Conservation (phyloP, 2,888 invertebrate species). For the Endomychus coccineus region DNA sequence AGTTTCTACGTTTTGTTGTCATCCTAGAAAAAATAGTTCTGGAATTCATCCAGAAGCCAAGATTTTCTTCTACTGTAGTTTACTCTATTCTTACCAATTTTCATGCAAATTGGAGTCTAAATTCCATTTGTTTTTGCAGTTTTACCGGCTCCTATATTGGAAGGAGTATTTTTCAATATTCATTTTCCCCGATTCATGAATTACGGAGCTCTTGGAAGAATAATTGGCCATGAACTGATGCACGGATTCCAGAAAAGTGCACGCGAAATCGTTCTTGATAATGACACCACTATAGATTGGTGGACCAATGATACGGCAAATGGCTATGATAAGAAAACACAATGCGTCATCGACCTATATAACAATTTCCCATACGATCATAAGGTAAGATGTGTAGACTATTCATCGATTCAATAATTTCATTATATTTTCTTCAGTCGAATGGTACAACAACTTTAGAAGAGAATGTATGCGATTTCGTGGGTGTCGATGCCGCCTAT, state of each 20-base stretch:
- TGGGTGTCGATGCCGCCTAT: slow-evolving; percentile 82
- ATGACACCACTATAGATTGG: slow-evolving; percentile 6
- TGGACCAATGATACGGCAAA: slow-evolving; percentile 24
- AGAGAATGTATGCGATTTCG: slow-evolving; percentile 88
- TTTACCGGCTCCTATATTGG: slow-evolving; percentile 29
- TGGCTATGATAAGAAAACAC: slow-evolving; percentile 19
- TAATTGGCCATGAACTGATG: slow-evolving; percentile 34
- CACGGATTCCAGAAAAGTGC: slow-evolving; percentile 22
- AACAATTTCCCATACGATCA: slow-evolving; percentile 17
- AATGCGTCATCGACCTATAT: slow-evolving; percentile 27
- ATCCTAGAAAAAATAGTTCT: not conserved
- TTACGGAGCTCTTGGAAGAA: slow-evolving; percentile 32
- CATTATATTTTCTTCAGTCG: slow-evolving; percentile 47
- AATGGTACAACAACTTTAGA: slow-evolving; percentile 82
- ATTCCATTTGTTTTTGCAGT: too few species aligned
- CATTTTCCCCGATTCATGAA: slow-evolving; percentile 32
- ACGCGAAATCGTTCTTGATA: slow-evolving; percentile 8
- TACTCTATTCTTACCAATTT: too few species aligned
- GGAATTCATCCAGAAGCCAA: too few species aligned
- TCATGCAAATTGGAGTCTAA: too few species aligned
- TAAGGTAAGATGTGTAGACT: slow-evolving; percentile 6
- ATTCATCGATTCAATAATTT: not conserved
- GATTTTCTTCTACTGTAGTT: too few species aligned
- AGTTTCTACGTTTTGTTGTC: too few species aligned
- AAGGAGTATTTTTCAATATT: slow-evolving; percentile 25